phyloP scores from a whole-genome alignment of 2,888 invertebrate genomes.

The Cheilosia vulpina region DNA sequence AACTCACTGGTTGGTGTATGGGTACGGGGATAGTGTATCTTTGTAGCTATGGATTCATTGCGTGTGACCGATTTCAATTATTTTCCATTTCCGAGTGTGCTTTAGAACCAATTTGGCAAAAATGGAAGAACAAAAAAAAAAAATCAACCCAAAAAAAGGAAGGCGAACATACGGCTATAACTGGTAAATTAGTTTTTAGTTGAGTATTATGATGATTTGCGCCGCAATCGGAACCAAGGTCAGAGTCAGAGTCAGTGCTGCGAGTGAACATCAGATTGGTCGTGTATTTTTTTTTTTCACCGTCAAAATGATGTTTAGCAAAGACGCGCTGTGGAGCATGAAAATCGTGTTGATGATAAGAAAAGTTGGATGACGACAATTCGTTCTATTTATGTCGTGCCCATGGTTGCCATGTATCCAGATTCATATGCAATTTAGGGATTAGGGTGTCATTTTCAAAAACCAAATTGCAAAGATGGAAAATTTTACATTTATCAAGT shows the following conservation, averaged over 20 bases:
- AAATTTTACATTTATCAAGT: no score
- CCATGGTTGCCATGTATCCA: background rate
- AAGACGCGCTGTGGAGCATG: conserved; percentile 45
- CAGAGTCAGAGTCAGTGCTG: conserved; percentile 17
- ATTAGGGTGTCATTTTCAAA: no score
- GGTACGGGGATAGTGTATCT: conserved; percentile 5
- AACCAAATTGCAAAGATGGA: no score
- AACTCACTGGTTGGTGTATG: background rate
- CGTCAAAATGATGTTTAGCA: conserved; percentile 1
- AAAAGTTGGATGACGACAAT: background rate
- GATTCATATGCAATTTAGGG: background rate
- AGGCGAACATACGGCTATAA: background rate
- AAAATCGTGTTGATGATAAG: conserved; percentile 65
- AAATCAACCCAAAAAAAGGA: background rate
- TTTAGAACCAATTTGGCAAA: conserved; percentile 46
- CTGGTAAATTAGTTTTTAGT: conserved; percentile 12
- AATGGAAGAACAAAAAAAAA: background rate
- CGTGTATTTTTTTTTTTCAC: background rate
- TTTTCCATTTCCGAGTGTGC: conserved; percentile 70
- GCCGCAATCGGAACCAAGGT: conserved; percentile 57
- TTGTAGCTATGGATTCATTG: conserved; percentile 51
- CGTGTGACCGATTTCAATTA: conserved; percentile 69
- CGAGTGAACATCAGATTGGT: conserved; percentile 50
- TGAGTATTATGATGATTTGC: conserved; percentile 31
- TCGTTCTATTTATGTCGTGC: background rate